Conservation (phyloP, 2,113 vertebrate species). For the Boleophthalmus pectinirostris region DNA sequence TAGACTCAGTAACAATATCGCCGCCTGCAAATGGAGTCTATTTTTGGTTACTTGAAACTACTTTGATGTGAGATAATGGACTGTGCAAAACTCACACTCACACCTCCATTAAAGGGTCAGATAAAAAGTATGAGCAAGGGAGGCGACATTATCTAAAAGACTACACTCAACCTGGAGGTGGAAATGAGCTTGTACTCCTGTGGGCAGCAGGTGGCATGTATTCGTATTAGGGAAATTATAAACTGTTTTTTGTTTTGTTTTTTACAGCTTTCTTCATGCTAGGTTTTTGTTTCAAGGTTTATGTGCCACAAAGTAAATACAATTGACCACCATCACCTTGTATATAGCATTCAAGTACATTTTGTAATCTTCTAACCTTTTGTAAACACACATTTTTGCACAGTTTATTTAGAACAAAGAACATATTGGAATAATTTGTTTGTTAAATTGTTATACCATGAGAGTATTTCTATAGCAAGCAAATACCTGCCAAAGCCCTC, state of each 20-base stretch:
- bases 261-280: background rate
- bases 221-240: slow-evolving; percentile 10
- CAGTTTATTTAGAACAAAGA: too few species aligned
- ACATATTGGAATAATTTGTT: too few species aligned
- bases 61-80: slow-evolving; percentile 63
- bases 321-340: background rate
- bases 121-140: slow-evolving; percentile 18
- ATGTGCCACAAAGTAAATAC: background rate
- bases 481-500: too few species aligned
- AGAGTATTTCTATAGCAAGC: too few species aligned
- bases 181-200: slow-evolving; percentile 13
- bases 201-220: background rate
- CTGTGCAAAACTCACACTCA: background rate
- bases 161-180: slow-evolving; percentile 6
- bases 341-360: too few species aligned
- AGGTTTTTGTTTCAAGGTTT: background rate
- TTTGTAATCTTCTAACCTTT: too few species aligned
- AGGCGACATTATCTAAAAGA: slow-evolving; percentile 13
- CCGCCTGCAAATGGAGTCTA: slow-evolving; percentile 1
- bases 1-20: slow-evolving; percentile 3
- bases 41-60: slow-evolving; percentile 12
- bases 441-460: too few species aligned
- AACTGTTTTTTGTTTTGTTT: background rate
- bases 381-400: too few species aligned
- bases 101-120: slow-evolving; percentile 36